Evolutionary conservation across 2,888 invertebrate species (phyloP).

Genomic region (Lasioglossum pauxillum): DNA sequence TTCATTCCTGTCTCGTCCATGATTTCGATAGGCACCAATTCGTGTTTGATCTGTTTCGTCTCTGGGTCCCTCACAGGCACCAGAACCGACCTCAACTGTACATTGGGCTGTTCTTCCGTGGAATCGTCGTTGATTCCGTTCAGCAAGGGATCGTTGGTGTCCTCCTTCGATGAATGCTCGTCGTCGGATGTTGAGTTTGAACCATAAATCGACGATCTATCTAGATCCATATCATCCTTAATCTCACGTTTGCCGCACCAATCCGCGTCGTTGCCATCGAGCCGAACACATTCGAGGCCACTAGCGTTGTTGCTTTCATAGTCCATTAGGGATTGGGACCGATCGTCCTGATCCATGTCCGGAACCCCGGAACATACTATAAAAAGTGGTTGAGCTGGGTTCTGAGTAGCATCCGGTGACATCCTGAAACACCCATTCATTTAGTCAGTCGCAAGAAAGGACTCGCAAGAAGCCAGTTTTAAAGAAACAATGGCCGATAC

Average conservation of each 20-base stretch:
- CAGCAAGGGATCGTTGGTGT: neutral
- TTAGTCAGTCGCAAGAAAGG: conserved; percentile 49
- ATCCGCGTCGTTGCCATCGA: neutral
- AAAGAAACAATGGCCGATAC: conserved; percentile 1
- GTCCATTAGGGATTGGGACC: neutral
- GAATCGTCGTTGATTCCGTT: neutral
- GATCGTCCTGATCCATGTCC: conserved; percentile 15
- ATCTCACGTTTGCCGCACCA: neutral
- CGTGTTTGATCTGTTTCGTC: conserved; percentile 16
- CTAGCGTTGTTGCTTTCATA: neutral
- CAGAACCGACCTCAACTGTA: conserved; percentile 17
- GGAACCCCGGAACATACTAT: conserved; percentile 25
- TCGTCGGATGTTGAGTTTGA: neutral
- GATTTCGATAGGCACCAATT: conserved; percentile 30
- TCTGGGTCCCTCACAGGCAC: conserved; percentile 34
- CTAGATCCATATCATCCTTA: neutral
- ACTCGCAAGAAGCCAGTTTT: neutral
- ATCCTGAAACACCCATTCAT: conserved; percentile 68
- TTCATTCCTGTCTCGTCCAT: conserved; percentile 36
- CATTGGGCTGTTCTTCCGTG: neutral
- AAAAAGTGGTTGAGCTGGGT: conserved; percentile 21
- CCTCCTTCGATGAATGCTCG: neutral
- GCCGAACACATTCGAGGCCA: neutral
- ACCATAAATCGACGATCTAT: neutral
- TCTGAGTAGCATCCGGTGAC: conserved; percentile 13